Conservation (phyloP, 2,797 vertebrate species). For the Propithecus perrieri region DNA sequence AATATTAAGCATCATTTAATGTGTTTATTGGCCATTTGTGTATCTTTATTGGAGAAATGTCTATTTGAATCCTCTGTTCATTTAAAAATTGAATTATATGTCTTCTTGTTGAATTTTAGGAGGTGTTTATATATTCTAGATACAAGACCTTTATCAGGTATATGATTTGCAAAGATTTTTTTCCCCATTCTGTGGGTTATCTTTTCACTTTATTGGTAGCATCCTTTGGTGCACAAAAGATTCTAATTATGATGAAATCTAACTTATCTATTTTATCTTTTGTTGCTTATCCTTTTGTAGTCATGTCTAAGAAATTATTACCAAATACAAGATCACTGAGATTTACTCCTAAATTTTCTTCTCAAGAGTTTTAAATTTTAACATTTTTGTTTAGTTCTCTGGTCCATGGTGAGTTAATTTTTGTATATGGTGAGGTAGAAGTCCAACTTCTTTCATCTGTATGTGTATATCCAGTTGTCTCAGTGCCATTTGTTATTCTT, state of each 20-base stretch:
- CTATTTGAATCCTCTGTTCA: neutral
- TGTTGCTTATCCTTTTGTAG: neutral
- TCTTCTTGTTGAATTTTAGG: neutral
- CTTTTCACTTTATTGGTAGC: neutral
- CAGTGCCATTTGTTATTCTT: neutral
- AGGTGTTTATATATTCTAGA: neutral
- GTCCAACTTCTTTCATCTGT: neutral
- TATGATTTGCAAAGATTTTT: constrained; percentile 4
- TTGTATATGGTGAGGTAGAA: neutral
- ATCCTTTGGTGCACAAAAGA: neutral
- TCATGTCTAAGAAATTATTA: neutral
- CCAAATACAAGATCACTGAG: neutral
- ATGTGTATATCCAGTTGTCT: neutral
- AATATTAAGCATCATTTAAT: neutral
- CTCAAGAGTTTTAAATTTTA: neutral
- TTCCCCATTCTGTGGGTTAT: neutral
- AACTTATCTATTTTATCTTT: neutral
- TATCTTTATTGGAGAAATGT: neutral
- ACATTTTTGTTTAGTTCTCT: neutral
- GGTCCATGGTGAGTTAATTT: neutral
- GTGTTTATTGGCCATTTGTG: neutral
- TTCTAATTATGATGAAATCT: neutral
- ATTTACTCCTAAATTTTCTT: neutral
- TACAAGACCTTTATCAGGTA: neutral
- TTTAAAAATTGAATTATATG: neutral